Evolutionary conservation across 2,113 vertebrate genomes (phyloP).

Genomic region (Motacilla alba): DNA sequence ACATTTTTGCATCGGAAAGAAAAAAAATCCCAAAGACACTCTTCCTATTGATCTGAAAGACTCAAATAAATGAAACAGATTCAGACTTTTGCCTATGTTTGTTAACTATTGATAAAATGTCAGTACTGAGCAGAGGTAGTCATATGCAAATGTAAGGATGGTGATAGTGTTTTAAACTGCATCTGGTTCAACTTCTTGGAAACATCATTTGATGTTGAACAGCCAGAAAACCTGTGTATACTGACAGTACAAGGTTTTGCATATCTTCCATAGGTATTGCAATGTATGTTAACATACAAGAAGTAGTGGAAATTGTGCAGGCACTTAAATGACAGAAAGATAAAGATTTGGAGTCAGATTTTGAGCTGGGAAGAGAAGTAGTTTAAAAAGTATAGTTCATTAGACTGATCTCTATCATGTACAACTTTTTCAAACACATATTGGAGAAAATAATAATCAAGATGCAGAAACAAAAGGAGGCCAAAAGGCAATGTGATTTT

Average conservation of each 20-base stretch:
- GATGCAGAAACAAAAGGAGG: neutral
- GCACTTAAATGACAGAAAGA: neutral
- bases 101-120: neutral
- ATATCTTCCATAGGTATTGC: neutral
- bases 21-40: neutral
- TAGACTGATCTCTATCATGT: neutral
- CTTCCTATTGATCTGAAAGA: neutral
- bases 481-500: neutral
- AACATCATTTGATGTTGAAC: neutral
- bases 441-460: neutral
- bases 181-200: neutral
- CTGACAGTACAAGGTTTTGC: neutral
- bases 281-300: neutral
- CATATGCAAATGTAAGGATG: neutral
- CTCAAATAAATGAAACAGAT: constrained; percentile 18
- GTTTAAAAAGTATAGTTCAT: neutral
- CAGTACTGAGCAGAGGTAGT: neutral
- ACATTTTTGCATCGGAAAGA: constrained; percentile 1
- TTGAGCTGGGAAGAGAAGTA: neutral
- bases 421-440: neutral
- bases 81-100: neutral
- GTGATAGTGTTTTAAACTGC: neutral
- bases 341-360: neutral
- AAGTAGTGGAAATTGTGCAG: neutral
- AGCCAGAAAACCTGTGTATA: neutral